phyloP scores from a whole-genome alignment of 2,113 vertebrate species.

The Lophotis ruficrista region DNA sequence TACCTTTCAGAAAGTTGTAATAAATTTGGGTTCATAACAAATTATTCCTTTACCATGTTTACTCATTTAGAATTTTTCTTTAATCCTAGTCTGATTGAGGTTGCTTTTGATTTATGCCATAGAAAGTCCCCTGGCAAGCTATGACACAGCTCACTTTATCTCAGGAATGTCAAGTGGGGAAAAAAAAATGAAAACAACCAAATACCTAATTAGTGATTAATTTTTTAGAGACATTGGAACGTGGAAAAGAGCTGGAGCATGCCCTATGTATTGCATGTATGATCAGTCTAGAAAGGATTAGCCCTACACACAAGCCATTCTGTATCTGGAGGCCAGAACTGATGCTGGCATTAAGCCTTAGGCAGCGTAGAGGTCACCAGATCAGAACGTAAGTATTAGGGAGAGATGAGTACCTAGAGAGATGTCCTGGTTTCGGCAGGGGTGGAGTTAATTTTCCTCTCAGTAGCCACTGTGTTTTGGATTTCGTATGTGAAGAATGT shows the following conservation, averaged over 20 bases:
- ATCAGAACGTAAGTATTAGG: not conserved
- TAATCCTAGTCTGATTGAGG: not conserved
- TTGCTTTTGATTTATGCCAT: not conserved
- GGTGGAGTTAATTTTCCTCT: too few relatives aligned
- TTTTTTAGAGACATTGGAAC: not conserved
- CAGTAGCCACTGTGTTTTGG: too few relatives aligned
- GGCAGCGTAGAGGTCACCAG: not conserved
- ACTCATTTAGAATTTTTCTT: not conserved
- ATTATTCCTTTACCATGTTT: not conserved
- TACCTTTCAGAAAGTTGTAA: not conserved
- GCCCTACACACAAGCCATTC: accelerated
- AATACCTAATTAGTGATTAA: not conserved
- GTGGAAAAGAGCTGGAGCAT: not conserved
- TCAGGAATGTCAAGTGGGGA: not conserved
- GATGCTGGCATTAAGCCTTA: not conserved
- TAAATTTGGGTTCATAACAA: not conserved
- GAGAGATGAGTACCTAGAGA: not conserved
- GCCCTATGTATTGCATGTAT: accelerated
- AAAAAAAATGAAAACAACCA: not conserved
- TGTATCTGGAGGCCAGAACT: not conserved
- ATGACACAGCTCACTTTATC: not conserved
- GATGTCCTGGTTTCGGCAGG: too few relatives aligned
- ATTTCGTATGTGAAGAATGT: too few relatives aligned
- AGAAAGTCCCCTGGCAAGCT: not conserved
- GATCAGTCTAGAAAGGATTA: not conserved